Evolutionary conservation across 1,140 invertebrate genomes (phyloP).

Genomic region (Bombus breviceps): DNA sequence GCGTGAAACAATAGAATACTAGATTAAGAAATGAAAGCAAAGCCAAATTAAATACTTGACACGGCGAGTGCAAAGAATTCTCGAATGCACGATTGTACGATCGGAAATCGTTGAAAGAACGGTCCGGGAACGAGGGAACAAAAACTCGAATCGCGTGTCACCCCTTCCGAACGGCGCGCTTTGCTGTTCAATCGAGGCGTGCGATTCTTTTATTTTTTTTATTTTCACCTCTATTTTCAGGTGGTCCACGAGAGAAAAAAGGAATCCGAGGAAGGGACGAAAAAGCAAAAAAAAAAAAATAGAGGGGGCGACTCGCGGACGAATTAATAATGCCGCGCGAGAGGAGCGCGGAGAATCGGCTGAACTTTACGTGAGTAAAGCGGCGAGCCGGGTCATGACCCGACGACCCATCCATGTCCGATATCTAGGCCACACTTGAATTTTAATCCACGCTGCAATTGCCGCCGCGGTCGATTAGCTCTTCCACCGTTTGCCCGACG

Average conservation of each 20-base stretch:
- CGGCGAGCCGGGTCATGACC: constrained; percentile 67
- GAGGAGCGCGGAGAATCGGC: constrained; percentile 62
- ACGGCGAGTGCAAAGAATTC: neutral
- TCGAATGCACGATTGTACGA: neutral
- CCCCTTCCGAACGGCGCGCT: neutral
- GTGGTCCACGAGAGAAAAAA: neutral
- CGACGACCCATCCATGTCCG: constrained; percentile 64
- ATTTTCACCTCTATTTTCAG: neutral
- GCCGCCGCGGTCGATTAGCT: constrained; percentile 63
- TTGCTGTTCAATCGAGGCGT: neutral
- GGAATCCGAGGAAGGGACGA: neutral
- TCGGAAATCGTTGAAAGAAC: neutral
- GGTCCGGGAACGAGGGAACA: neutral
- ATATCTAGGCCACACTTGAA: constrained; percentile 77
- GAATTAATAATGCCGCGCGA: constrained; percentile 70
- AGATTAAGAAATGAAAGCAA: neutral
- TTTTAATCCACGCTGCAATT: constrained; percentile 75
- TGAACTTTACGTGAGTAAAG: constrained; percentile 70
- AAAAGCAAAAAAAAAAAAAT: neutral
- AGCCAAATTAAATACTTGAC: neutral
- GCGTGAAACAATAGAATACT: neutral
- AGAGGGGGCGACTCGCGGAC: constrained; percentile 52
- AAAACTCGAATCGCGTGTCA: neutral
- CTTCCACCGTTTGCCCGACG: constrained; percentile 35
- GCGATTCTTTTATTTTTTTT: neutral